Base-by-base conservation (phyloP, 64 coral and sea anemone species). In the Montipora foliosa region DNA sequence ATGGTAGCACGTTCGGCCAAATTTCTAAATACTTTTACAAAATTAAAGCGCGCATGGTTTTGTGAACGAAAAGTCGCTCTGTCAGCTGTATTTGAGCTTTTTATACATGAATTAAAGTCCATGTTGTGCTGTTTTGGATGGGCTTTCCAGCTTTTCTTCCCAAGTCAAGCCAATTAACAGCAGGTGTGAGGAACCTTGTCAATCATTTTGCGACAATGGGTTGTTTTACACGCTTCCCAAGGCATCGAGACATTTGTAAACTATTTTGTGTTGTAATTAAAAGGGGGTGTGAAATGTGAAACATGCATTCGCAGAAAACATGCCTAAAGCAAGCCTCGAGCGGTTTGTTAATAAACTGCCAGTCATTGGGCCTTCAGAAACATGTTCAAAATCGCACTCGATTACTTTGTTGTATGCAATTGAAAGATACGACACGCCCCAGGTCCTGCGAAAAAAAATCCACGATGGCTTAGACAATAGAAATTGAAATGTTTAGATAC, bases 401-500 rank as follows among this genome's bases (percentile, higher is more conserved):
- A 97, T 97, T 97, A 97, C 95, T 91, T 94, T 89, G 95, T 96
- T 99, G 86, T 99, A 83, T 92, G 98, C 91, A 45, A 96, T 96
- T 99, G 91, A 96, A 99, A 96, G 81, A 88, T 57, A 76, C 80
- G 98, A 96, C 98, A 99, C 98, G 98, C 98, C 98, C 92, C 98
- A 96, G 91, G 69, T 87, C 69, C 89, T 96, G 94, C 94, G 85
- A 92, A 94, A 94, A 94, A 94, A 91, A 88, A 92, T 87, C 91
- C 91, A 92, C 96, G 98, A 99, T 99, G 84, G 92, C 55, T 89
- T 79, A 99, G 85, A 99, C 98, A 99, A 99, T 96, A 82, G 90
- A 91, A 89, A 92, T 94, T 95, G 98, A 96, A 99, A 93, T 99
- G 98, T 99, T 99, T 99, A 96, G 92, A 96, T 95, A 96, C 85